Percentiles rank a stretch among this genome's conserved stretches.
phyloP scores from a whole-genome alignment of 2,113 vertebrate species.

The Calidris pugnax region DNA sequence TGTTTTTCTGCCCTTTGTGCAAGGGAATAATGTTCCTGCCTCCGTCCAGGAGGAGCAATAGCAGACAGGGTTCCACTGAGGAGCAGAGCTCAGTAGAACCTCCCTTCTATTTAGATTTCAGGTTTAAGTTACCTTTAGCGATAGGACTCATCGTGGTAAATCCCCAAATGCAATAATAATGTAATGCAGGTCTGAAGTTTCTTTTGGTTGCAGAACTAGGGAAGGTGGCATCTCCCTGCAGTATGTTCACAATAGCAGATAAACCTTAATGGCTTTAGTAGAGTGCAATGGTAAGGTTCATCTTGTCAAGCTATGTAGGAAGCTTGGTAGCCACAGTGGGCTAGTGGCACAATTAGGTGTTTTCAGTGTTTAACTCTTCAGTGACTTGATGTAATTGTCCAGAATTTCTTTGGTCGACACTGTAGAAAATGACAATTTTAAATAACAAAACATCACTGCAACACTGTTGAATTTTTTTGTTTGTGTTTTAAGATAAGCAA shows the following conservation, averaged over 20 bases:
- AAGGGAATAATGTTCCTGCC: neutral
- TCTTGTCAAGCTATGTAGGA: neutral
- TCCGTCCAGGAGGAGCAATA: neutral
- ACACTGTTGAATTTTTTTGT: accelerated
- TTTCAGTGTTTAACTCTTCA: neutral
- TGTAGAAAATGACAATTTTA: neutral
- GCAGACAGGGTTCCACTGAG: neutral
- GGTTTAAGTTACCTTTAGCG: neutral
- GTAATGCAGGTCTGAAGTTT: neutral
- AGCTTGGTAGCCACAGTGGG: neutral
- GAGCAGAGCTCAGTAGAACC: neutral
- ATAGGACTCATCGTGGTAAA: neutral
- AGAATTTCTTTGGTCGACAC: neutral
- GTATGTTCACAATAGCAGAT: neutral
- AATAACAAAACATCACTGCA: neutral
- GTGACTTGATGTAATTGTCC: neutral
- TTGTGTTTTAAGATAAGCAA: neutral
- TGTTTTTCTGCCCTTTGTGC: accelerated
- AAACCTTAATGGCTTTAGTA: neutral
- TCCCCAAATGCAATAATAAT: neutral
- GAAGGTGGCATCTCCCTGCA: neutral
- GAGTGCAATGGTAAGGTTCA: neutral
- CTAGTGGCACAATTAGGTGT: neutral
- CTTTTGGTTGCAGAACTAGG: neutral
- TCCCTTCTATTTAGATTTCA: neutral